phyloP scores from a whole-genome alignment of 2,113 vertebrate genomes.

The Protomyctophum bolini region DNA sequence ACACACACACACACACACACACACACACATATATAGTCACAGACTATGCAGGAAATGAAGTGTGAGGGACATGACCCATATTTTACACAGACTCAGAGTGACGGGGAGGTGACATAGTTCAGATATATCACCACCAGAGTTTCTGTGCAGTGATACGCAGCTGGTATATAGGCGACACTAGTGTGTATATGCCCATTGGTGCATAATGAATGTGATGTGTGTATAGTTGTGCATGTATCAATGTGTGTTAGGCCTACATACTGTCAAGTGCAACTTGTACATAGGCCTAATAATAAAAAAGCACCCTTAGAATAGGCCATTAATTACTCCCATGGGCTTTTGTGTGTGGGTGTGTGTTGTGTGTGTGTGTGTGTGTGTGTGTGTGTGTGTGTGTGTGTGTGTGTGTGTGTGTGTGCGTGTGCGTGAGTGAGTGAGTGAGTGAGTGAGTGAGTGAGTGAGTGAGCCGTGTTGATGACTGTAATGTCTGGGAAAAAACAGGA shows the following conservation, averaged over 20 bases:
- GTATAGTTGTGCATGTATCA: background rate
- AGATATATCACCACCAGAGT: constrained; percentile 4
- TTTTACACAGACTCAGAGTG: constrained; percentile 5
- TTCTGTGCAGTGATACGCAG: too few species aligned
- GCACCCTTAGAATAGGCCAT: constrained; percentile 4
- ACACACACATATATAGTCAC: background rate
- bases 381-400: background rate
- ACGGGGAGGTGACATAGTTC: background rate
- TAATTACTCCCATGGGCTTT: constrained; percentile 5
- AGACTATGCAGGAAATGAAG: constrained; percentile 25
- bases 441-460: too few species aligned
- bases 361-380: background rate
- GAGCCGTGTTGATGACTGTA: too few species aligned
- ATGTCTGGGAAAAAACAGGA: too few species aligned
- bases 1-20: constrained; percentile 17
- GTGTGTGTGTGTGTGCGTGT: background rate
- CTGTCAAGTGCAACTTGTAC: constrained; percentile 6
- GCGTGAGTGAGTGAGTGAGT: background rate
- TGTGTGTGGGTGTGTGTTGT: background rate
- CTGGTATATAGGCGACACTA: too few species aligned
- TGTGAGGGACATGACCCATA: constrained; percentile 40
- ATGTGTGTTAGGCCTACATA: background rate
- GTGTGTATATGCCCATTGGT: too few species aligned
- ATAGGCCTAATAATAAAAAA: constrained; percentile 7
- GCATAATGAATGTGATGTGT: too few species aligned